Base-by-base conservation (phyloP, 2,113 vertebrate genomes). In the Microtus ochrogaster region DNA sequence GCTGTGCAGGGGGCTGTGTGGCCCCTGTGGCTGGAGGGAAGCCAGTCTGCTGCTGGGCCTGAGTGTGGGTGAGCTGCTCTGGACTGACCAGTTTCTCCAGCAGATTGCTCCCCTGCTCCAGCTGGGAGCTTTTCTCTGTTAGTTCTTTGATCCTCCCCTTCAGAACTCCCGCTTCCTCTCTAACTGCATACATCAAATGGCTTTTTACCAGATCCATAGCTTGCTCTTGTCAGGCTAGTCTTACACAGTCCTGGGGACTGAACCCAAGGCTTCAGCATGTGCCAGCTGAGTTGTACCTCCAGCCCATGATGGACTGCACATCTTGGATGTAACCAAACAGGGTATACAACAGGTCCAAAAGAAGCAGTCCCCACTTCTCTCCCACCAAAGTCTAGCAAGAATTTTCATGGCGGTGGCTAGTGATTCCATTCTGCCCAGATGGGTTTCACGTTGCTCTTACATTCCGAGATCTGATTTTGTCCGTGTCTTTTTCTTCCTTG, bases 61-160 rank as follows among this genome's bases (percentile, higher is more conserved):
- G 99, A 97, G 99, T 99, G 98, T 99, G 99, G 92, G 99, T 99
- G 44, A 99, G 99, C 98, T 99, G 99, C 97, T 99, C 99, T 0
- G 99, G 99, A 95, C 99, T 99, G 96, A 99, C 99, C 52, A 99
- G 98, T 2, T 99, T 99, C 98, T 99, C 99, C 98, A 99, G 97
- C 97, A 99, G 98, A 47, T 98, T 99, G 98, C 99, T 99, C 72
- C 99, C 99, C 98, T 99, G 99, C 98, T 99, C 99, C 98, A 99
- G 98, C 98, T 99, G 99, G 0, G 99, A 99, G 98, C 99, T 99
- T 65, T 99, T 99, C 97, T 99, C 99, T 9, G 99, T 99, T 91
- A 99, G 99, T 98, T 99, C 99, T 97, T 99, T 99, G 98, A 99
- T 99, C 97, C 99, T 99, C 98, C 99, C 99, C 97, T 99, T 99